phyloP scores from a whole-genome alignment of 2,113 vertebrate species.

The Penelope pileata region DNA sequence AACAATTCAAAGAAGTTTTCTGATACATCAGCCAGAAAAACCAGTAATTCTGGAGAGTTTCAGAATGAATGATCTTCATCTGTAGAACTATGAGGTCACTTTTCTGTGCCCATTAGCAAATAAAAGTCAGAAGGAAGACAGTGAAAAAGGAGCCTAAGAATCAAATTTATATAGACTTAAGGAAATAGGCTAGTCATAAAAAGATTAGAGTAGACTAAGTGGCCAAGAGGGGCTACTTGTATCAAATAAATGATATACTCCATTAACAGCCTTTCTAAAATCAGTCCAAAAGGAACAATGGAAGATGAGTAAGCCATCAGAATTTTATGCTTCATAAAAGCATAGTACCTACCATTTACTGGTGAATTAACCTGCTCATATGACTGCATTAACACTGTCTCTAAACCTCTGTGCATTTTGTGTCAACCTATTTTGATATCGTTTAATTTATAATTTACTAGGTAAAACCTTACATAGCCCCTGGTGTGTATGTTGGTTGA shows the following conservation, averaged over 20 bases:
- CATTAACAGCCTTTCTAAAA: background rate
- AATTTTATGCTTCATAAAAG: background rate
- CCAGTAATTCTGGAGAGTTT: background rate
- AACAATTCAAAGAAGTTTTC: background rate
- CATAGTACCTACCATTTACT: background rate
- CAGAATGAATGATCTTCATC: background rate
- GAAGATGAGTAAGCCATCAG: background rate
- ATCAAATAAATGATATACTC: background rate
- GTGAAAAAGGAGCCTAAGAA: background rate
- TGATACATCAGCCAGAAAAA: background rate
- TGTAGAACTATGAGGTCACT: background rate
- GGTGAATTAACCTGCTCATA: slow-evolving; percentile 6
- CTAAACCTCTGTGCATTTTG: background rate
- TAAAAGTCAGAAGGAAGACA: background rate
- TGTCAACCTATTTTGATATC: background rate
- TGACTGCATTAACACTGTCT: slow-evolving; percentile 8
- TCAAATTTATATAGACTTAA: background rate
- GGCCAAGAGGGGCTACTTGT: background rate
- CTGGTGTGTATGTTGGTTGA: background rate
- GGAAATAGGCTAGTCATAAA: background rate
- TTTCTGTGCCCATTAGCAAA: background rate
- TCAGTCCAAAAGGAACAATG: background rate
- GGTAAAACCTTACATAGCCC: slow-evolving; percentile 8
- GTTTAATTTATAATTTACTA: slow-evolving; percentile 1
- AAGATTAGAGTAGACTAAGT: background rate